These are phyloP conservation scores for Psilopsiagon aurifrons DNA, from an alignment of 2,113 vertebrate genomes.

Conservation along the genomic window DNA sequence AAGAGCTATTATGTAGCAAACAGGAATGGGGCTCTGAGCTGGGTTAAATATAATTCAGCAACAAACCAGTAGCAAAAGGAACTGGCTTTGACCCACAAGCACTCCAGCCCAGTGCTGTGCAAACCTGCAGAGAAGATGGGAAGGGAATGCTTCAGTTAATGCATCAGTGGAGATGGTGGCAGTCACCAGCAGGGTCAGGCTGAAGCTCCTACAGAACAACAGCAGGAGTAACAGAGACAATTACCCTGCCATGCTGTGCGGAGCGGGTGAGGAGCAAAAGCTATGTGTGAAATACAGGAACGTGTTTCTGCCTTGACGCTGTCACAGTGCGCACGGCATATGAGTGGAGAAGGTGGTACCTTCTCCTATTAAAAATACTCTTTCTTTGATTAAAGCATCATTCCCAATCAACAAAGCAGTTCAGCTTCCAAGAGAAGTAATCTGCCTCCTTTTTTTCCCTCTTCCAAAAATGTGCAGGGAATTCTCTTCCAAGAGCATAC, in stretches of 20 bases:
- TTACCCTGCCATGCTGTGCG: rapidly evolving
- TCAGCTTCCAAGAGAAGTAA: not conserved
- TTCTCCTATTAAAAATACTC: not conserved
- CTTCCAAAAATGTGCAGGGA: not conserved
- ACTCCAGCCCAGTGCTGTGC: not conserved
- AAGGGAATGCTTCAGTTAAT: not conserved
- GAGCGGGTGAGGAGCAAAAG: not conserved
- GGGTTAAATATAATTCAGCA: not conserved
- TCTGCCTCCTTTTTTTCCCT: not conserved
- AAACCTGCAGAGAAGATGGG: not conserved
- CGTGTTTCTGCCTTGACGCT: not conserved
- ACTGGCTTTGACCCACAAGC: not conserved
- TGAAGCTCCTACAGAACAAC: not conserved
- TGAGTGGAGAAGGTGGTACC: not conserved
- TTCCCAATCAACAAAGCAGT: not conserved
- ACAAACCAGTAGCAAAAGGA: not conserved
- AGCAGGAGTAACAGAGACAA: not conserved
- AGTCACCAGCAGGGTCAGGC: not conserved
- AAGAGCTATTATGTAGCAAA: not conserved
- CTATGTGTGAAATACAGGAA: not conserved
- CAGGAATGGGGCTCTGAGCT: rapidly evolving
- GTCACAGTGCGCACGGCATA: rapidly evolving
- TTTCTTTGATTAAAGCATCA: not conserved
- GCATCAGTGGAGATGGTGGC: not conserved
- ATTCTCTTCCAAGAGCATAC: not conserved